Evolutionary conservation across 2,113 vertebrate genomes (phyloP).

Genomic region (Cervus canadensis): DNA sequence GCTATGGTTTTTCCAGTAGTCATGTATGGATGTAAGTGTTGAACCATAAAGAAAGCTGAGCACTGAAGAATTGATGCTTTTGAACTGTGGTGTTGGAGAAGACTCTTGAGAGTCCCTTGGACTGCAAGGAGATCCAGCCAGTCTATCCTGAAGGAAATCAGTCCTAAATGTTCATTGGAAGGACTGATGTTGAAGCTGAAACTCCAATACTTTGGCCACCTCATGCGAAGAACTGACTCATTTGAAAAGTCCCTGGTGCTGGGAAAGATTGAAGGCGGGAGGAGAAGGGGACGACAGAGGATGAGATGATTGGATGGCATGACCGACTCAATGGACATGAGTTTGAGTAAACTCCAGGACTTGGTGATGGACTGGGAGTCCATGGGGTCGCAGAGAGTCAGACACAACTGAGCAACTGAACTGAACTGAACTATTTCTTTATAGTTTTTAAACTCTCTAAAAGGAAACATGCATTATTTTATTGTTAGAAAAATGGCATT

Average conservation of each 20-base stretch:
- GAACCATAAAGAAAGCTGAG: not conserved
- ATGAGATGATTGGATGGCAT: not conserved
- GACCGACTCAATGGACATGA: not conserved
- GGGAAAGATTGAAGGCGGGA: not conserved
- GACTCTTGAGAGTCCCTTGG: not conserved
- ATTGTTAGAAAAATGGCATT: not conserved
- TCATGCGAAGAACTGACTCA: not conserved
- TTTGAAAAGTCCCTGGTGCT: not conserved
- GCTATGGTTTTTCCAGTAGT: not conserved
- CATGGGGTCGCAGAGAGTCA: rapidly evolving
- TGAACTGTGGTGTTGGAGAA: not conserved
- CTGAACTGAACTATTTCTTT: not conserved
- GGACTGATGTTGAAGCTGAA: not conserved
- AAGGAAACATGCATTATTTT: not conserved
- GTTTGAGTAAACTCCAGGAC: not conserved
- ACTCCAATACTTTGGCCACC: not conserved
- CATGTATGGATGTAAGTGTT: not conserved
- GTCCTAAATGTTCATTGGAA: not conserved
- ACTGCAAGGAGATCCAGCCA: not conserved
- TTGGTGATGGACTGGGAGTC: not conserved
- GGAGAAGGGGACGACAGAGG: not conserved
- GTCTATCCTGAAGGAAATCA: not conserved
- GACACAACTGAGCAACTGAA: not conserved
- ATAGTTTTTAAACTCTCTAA: not conserved
- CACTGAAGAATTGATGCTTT: not conserved